phyloP scores from a whole-genome alignment of 2,113 vertebrate genomes.

The Meleagris gallopavo region DNA sequence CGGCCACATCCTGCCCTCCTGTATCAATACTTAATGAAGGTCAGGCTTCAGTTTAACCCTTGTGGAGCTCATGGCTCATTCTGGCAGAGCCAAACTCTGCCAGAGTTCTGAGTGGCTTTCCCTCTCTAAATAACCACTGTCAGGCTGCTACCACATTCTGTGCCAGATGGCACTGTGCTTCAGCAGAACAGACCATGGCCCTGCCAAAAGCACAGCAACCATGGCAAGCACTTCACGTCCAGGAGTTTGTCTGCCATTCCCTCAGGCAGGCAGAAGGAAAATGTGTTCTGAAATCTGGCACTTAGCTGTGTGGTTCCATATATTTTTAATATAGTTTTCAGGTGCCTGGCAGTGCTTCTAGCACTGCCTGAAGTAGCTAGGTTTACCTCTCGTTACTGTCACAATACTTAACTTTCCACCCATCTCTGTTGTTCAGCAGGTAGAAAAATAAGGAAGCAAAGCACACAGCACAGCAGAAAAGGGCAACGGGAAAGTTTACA shows the following conservation, averaged over 20 bases:
- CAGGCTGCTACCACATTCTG: neutral
- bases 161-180: neutral
- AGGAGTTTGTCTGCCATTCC: neutral
- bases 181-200: rapidly evolving
- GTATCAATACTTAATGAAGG: neutral
- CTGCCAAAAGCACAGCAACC: neutral
- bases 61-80: neutral
- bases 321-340: neutral
- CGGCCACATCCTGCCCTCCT: neutral
- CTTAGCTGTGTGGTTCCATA: neutral
- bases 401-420: neutral
- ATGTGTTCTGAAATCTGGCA: neutral
- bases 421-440: neutral
- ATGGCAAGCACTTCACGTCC: neutral
- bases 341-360: neutral
- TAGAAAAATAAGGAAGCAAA: neutral
- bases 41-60: neutral
- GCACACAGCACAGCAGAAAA: neutral
- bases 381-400: neutral
- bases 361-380: neutral
- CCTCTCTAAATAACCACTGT: neutral
- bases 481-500: neutral
- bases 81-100: neutral
- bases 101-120: neutral
- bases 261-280: neutral